A percentile compares a stretch with the other conserved stretches of the same genome.
These are phyloP conservation scores for Pachypanchax playfairii DNA, from an alignment of 2,113 vertebrate species.

Conservation along the genomic window DNA sequence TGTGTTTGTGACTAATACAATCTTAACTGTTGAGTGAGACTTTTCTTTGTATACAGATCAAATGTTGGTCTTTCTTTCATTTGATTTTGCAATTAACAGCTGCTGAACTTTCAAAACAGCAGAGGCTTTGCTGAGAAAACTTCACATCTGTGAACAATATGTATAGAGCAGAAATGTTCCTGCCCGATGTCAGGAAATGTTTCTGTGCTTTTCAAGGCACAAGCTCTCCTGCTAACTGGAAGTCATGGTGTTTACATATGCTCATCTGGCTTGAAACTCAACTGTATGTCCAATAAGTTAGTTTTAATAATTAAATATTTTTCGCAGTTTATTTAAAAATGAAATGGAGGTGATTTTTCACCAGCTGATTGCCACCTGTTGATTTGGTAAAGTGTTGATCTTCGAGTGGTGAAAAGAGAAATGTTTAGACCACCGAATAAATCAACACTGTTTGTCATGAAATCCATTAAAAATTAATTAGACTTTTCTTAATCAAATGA, in stretches of 20 bases:
- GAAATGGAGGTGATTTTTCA: slow-evolving; percentile 24
- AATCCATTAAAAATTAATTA: background rate
- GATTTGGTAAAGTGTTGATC: background rate
- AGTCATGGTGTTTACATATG: slow-evolving; percentile 39
- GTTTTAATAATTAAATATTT: slow-evolving; percentile 19
- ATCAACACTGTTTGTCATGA: background rate
- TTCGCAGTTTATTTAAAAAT: background rate
- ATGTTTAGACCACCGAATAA: background rate
- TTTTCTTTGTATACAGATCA: slow-evolving; percentile 19
- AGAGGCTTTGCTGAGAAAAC: slow-evolving; percentile 35
- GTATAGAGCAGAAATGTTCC: slow-evolving; percentile 46
- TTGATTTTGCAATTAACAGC: slow-evolving; percentile 64
- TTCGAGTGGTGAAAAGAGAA: background rate
- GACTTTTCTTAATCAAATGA: too few species aligned
- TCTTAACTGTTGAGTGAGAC: slow-evolving; percentile 29
- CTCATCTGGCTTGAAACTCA: slow-evolving; percentile 19
- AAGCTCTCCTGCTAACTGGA: slow-evolving; percentile 36
- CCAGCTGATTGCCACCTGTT: slow-evolving; percentile 12
- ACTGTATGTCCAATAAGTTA: slow-evolving; percentile 29
- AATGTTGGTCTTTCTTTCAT: slow-evolving; percentile 30
- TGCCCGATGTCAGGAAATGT: slow-evolving; percentile 54
- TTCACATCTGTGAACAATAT: slow-evolving; percentile 73
- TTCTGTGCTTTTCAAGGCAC: slow-evolving; percentile 46
- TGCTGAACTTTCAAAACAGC: slow-evolving; percentile 49
- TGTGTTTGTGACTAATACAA: slow-evolving; percentile 49